A percentile compares a stretch with the other conserved stretches of the same genome.
These are phyloP conservation scores for Ivindomyrus marchei DNA, from an alignment of 2,113 vertebrate genomes.

Conservation along the genomic window DNA sequence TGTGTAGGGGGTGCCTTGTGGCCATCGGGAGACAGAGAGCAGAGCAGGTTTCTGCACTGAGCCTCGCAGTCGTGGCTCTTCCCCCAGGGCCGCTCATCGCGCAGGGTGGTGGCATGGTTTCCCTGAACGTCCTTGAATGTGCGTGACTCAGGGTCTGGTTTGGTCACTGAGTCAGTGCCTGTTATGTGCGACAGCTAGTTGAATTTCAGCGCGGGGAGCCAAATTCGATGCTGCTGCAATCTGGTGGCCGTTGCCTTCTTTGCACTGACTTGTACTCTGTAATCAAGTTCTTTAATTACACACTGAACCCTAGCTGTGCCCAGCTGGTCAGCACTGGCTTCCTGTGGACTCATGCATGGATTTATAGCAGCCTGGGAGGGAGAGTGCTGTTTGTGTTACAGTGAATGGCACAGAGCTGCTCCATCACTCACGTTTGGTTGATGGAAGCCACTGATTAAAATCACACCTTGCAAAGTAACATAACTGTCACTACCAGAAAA, in stretches of 20 bases:
- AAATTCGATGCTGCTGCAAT: not conserved
- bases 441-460: not conserved
- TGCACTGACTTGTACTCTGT: not conserved
- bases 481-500: not conserved
- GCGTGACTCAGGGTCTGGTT: not conserved
- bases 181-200: not conserved
- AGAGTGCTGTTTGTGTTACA: not conserved
- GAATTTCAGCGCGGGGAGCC: not conserved
- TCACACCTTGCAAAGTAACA: not conserved
- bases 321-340: not conserved
- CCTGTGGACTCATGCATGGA: not conserved
- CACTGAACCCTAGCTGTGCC: not conserved
- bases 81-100: not conserved
- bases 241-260: not conserved
- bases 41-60: not conserved
- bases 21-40: not conserved
- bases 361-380: not conserved
- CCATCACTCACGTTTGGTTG: not conserved
- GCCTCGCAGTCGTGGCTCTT: not conserved
- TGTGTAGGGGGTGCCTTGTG: not conserved
- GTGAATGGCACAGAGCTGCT: not conserved
- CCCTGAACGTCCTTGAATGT: not conserved
- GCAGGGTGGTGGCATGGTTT: not conserved
- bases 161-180: not conserved
- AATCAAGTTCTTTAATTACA: not conserved